Conservation (phyloP, 2,113 vertebrate species). For the Labrus mixtus region DNA sequence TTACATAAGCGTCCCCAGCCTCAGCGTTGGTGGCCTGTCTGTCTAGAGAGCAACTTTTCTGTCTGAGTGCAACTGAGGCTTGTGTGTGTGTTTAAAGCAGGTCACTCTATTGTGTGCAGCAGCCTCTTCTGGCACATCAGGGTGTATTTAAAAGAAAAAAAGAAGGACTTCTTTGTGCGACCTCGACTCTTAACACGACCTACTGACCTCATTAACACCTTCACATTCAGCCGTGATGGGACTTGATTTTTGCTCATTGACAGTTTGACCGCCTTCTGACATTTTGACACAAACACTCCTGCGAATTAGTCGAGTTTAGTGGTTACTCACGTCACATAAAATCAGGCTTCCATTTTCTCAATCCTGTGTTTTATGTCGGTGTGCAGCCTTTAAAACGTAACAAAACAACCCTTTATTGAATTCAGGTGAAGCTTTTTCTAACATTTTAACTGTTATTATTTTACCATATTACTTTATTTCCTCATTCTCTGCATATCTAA, state of each 20-base stretch:
- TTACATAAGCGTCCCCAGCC: constrained; percentile 78
- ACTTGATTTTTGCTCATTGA: background rate
- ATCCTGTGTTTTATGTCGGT: background rate
- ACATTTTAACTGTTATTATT: no score
- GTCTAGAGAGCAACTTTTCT: constrained; percentile 49
- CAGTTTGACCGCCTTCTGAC: background rate
- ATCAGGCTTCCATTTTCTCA: constrained; percentile 5
- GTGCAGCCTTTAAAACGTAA: no score
- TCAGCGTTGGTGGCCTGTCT: constrained; percentile 47
- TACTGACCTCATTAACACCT: constrained; percentile 20
- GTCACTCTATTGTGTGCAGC: background rate
- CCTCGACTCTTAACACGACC: background rate
- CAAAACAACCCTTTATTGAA: no score
- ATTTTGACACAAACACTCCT: background rate
- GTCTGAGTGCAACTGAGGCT: constrained; percentile 6
- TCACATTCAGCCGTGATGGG: background rate
- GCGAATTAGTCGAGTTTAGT: background rate
- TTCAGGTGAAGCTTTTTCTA: no score
- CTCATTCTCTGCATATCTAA: no score
- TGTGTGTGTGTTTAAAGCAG: constrained; percentile 3
- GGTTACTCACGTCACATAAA: constrained; percentile 5
- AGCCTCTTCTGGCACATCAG: background rate
- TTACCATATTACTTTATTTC: no score
- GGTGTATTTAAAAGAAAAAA: background rate
- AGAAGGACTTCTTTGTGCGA: background rate